Percentiles rank a stretch among this genome's conserved stretches.
Conservation (phyloP, 92 coral and sea anemone genomes). For the Bergia sp. region DNA sequence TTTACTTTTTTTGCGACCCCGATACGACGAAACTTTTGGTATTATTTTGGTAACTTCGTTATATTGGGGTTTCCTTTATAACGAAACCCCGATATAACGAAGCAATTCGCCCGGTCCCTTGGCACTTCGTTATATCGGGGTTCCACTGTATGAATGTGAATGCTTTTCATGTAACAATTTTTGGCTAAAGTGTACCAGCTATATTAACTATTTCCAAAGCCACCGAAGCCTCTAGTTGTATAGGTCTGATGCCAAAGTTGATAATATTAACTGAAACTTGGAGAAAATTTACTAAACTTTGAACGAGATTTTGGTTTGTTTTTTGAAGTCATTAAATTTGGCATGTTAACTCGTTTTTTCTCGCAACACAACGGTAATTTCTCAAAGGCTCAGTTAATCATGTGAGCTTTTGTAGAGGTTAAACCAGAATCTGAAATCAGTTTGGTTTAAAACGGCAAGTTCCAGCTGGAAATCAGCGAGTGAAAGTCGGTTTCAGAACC, state of each 20-base stretch:
- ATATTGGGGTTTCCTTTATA: too few species aligned
- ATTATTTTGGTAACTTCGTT: too few species aligned
- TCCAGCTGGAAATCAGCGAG: conserved; percentile 10
- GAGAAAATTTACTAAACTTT: too few species aligned
- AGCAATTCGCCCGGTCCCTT: too few species aligned
- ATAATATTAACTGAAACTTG: background rate
- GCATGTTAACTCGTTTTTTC: conserved; percentile 28
- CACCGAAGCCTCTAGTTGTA: background rate
- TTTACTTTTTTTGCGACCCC: too few species aligned
- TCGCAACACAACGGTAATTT: background rate
- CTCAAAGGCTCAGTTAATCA: too few species aligned
- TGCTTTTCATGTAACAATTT: background rate
- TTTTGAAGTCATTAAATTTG: conserved; percentile 31
- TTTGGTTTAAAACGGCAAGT: background rate
- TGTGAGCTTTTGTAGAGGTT: background rate
- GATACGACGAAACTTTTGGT: too few species aligned
- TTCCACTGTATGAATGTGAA: background rate
- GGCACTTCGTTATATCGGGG: too few species aligned
- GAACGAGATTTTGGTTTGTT: background rate
- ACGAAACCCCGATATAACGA: too few species aligned
- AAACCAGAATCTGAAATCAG: conserved; percentile 32
- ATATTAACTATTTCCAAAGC: background rate
- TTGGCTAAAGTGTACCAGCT: background rate
- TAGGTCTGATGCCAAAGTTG: background rate
- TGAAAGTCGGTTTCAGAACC: background rate